These are phyloP conservation scores for Arvicanthis niloticus DNA, from an alignment of 2,113 vertebrate genomes.

Conservation along the genomic window DNA sequence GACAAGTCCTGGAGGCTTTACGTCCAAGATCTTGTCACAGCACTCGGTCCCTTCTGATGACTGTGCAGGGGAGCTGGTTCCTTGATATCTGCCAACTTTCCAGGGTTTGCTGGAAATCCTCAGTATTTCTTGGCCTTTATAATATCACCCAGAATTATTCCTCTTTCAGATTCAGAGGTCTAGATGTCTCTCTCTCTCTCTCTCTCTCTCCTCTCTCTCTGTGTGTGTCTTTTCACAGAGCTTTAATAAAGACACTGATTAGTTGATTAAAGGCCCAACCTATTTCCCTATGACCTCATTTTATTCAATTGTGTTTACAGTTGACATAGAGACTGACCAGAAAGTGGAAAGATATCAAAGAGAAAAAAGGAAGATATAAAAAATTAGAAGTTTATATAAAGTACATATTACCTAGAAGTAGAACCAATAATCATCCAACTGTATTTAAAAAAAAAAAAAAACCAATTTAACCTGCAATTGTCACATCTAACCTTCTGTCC, in stretches of 20 bases:
- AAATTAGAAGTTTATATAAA: background rate
- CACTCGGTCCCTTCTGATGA: background rate
- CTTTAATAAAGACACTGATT: slow-evolving; percentile 2
- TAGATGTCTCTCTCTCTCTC: background rate
- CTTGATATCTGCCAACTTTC: background rate
- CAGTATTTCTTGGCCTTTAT: background rate
- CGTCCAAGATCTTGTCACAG: background rate
- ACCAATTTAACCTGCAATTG: background rate
- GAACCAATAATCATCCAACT: background rate
- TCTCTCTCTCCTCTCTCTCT: too few species aligned
- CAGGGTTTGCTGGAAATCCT: background rate
- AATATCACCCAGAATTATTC: background rate
- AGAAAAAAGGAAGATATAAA: background rate
- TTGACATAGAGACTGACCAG: background rate
- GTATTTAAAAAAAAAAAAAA: background rate
- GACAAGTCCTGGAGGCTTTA: background rate
- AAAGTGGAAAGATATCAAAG: background rate
- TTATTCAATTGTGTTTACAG: background rate
- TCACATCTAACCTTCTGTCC: background rate
- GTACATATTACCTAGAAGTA: background rate
- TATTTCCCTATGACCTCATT: background rate
- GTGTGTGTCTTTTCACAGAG: background rate
- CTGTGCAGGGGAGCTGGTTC: background rate
- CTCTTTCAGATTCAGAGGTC: background rate
- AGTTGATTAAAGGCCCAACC: background rate